Base-by-base conservation (phyloP, 2,797 vertebrate genomes). In the Nannoperca australis region DNA sequence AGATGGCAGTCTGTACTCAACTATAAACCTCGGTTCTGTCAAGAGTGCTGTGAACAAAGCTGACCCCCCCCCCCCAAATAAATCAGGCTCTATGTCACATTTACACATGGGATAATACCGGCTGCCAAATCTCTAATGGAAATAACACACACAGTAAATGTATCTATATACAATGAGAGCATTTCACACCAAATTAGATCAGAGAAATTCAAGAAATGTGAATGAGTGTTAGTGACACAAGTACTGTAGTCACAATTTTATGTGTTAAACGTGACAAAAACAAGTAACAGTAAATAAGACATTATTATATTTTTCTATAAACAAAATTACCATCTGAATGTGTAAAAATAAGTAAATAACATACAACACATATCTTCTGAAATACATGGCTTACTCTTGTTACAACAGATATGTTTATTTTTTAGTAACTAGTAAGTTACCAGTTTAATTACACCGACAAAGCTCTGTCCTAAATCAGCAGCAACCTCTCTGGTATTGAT, bases 321-420 rank as follows among this genome's bases (percentile, higher is more conserved):
- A 32, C 2, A 24, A 5, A 20, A 27, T 24, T 6, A 20, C 1
- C 27, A 27, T 64, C 2, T 47, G 5, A 47, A 55, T 47, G 4
- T 11, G 40, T 34, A 2, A 34, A 69, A 11, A 54, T 2, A 54
- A 45, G 34, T 40, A 32, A 53, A 53, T 30, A 42, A 30, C 4
- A 10, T 77, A n/a, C n/a, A n/a, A 78, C 69, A 32, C 30, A 42
- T 12, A 22, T 60, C 7, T 13, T 34, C 56, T 36, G 5, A 55
- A 63, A 55, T 15, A 5, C 34, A 7, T 36, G 36, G 36, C 36
- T 70, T 5, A 34, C 8, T 63, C 0, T 32, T 24, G 51, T 58
- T 58, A 47, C 10, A n/a, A n/a, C 27, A 32, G 7, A 20, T 7
- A 4, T 1, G 2, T 17, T 3, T 55, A 14, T 30, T 49, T 20